phyloP scores from a whole-genome alignment of 2,797 vertebrate species.

The Coilia nasus region DNA sequence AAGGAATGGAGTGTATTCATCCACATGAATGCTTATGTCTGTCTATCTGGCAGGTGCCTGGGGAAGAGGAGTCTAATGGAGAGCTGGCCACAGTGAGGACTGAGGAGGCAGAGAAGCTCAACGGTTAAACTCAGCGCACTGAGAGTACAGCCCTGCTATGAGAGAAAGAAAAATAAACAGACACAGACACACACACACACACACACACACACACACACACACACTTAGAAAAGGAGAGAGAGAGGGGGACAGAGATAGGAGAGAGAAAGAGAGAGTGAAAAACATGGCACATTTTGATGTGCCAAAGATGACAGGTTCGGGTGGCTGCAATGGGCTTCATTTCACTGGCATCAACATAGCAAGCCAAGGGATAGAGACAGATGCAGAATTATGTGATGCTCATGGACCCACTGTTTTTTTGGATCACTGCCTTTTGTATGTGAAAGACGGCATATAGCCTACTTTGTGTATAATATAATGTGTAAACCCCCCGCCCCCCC shows the following conservation, averaged over 20 bases:
- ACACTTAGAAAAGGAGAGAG: constrained; percentile 5
- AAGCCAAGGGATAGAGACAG: neutral
- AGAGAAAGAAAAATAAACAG: neutral
- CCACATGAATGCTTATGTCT: neutral
- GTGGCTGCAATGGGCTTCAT: neutral
- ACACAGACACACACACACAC: constrained; percentile 25
- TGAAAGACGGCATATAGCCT: neutral
- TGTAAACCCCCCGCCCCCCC: no score
- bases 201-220: constrained; percentile 28
- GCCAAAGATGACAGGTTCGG: neutral
- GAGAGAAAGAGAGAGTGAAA: neutral
- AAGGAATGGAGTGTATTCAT: neutral
- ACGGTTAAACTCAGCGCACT: constrained; percentile 39
- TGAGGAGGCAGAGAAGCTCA: constrained; percentile 71
- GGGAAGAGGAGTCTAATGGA: constrained; percentile 57
- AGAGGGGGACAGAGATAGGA: neutral
- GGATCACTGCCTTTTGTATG: neutral
- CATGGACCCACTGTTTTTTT: constrained; percentile 3
- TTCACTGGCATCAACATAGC: neutral
- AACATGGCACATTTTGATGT: neutral
- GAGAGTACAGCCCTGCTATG: neutral
- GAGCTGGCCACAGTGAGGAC: constrained; percentile 62
- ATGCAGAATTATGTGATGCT: neutral
- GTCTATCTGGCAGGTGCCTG: constrained; percentile 67
- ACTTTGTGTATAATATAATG: neutral